Evolutionary conservation across 92 coral and sea anemone genomes (phyloP).

Genomic region (Zoanthus sociatus): DNA sequence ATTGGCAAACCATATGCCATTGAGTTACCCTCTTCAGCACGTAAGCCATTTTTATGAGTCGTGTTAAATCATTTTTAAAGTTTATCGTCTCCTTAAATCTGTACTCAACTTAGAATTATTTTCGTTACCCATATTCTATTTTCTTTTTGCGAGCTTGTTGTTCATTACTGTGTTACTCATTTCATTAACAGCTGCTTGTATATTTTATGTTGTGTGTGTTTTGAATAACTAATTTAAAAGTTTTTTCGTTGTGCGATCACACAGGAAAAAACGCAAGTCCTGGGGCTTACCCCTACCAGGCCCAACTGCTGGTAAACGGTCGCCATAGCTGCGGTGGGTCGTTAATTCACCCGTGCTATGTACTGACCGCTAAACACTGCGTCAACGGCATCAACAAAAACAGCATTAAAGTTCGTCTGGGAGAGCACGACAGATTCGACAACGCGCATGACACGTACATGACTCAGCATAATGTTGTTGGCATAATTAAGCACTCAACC

Average conservation of each 20-base stretch:
- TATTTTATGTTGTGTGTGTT: not conserved
- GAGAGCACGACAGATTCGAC: not conserved
- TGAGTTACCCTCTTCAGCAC: no score
- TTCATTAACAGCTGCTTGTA: not conserved
- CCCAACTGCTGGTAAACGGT: constrained; percentile 4
- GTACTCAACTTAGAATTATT: no score
- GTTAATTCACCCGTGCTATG: not conserved
- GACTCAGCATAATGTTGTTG: not conserved
- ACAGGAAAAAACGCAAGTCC: not conserved
- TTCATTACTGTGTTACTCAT: not conserved
- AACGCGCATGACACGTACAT: not conserved
- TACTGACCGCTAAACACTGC: constrained; percentile 4
- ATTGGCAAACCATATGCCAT: no score
- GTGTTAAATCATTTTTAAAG: no score
- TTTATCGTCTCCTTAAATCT: no score
- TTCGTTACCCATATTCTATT: no score
- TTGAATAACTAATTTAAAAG: not conserved
- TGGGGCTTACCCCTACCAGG: constrained; percentile 10
- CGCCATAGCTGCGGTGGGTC: not conserved
- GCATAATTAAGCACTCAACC: not conserved
- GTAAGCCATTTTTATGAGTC: no score
- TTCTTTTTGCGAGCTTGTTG: no score
- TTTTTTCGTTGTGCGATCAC: not conserved
- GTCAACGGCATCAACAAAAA: not conserved
- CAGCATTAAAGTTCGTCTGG: not conserved